Conservation (phyloP, 2,888 invertebrate genomes). For the Melinopterus prodromus region DNA sequence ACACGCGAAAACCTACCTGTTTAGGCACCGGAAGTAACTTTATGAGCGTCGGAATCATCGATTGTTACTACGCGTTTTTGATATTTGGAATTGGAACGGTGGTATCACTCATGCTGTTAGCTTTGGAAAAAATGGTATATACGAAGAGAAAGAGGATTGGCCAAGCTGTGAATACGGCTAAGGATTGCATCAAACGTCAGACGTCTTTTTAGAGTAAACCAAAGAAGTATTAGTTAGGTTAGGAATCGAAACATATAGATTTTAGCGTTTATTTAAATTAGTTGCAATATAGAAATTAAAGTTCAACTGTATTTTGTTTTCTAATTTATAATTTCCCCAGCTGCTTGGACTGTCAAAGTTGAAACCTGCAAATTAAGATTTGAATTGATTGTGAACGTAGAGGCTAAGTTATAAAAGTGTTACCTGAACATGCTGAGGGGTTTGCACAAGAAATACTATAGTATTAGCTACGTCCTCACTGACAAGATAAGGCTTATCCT, state of each 20-base stretch:
- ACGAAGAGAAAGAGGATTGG: not conserved
- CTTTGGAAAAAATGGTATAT: slow-evolving; percentile 14
- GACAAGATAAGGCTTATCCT: not conserved
- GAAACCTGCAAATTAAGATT: not conserved
- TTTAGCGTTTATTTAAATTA: too few relatives aligned
- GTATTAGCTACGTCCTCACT: slow-evolving; percentile 19
- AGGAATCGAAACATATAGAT: too few relatives aligned
- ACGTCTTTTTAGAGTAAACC: not conserved
- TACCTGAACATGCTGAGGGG: slow-evolving; percentile 22
- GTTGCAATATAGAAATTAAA: too few relatives aligned
- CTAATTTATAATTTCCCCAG: not conserved
- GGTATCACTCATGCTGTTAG: slow-evolving; percentile 11
- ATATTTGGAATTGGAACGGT: slow-evolving; percentile 38
- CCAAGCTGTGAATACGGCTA: not conserved
- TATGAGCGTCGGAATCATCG: slow-evolving; percentile 67
- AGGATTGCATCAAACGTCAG: not conserved
- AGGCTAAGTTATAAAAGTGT: too few relatives aligned
- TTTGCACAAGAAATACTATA: slow-evolving; percentile 4
- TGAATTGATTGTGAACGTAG: too few relatives aligned
- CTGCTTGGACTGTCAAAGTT: not conserved
- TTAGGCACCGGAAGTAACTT: slow-evolving; percentile 63
- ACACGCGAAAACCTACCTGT: slow-evolving; percentile 65
- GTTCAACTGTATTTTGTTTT: not conserved
- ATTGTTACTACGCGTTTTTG: slow-evolving; percentile 60
- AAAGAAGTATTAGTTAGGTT: too few relatives aligned